Conservation (phyloP, 2,888 invertebrate genomes). For the Pachymerium ferrugineum region DNA sequence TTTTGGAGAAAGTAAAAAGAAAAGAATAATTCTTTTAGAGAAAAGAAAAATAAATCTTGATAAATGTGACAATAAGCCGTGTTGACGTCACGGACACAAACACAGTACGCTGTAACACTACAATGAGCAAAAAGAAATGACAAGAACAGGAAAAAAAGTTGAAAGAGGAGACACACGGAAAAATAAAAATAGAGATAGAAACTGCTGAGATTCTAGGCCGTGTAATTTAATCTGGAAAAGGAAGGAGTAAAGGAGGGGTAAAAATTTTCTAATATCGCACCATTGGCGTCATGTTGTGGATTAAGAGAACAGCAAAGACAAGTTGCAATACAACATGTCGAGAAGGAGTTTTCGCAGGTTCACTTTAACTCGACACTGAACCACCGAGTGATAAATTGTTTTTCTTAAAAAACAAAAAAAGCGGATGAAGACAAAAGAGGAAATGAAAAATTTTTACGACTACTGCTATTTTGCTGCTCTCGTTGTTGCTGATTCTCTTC, state of each 20-base stretch:
- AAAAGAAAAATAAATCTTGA: neutral
- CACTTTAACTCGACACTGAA: neutral
- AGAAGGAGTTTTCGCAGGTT: too few relatives aligned
- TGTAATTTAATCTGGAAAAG: neutral
- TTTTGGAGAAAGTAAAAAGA: too few relatives aligned
- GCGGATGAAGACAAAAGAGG: too few relatives aligned
- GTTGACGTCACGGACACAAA: neutral
- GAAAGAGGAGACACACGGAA: neutral
- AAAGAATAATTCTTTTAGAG: too few relatives aligned
- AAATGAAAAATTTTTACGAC: neutral
- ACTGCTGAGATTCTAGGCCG: neutral
- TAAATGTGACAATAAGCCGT: neutral
- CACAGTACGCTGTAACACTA: neutral
- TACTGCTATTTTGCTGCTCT: neutral
- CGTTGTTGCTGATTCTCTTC: neutral
- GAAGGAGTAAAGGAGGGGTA: neutral
- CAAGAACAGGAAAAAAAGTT: neutral
- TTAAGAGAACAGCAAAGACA: neutral
- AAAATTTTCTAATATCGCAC: neutral
- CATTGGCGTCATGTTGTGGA: neutral
- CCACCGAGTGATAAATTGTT: neutral
- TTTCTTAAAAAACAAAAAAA: too few relatives aligned
- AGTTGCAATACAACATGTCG: neutral
- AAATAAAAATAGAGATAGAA: too few relatives aligned
- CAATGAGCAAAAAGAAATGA: neutral